Base-by-base conservation (phyloP, 2,888 invertebrate species). In the Melolontha melolontha region DNA sequence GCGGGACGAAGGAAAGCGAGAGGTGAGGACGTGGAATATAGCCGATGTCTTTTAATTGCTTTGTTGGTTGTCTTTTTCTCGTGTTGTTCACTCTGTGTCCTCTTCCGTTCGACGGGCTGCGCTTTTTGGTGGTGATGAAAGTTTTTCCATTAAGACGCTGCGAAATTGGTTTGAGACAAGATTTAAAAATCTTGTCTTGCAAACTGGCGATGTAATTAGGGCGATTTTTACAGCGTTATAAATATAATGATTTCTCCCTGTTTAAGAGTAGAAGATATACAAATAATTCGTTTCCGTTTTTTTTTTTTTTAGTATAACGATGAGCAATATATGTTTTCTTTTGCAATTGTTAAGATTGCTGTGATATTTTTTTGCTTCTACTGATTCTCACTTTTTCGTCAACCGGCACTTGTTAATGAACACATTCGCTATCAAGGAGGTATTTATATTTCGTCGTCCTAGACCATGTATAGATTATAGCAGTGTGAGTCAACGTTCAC, bases 101-200 rank as follows among this genome's bases (percentile, higher is more conserved):
- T 55, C 49, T 17, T 22, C 49, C 11, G 22, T 49, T 11, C 22
- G 22, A 12, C 41, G 12, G 10, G 12, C 27, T 12, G 55, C n/a
- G 44, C 44, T 10, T 14, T 44, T 44, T 12, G 44, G 44, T 44
- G 44, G 59, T 47, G 59, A 47, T 49, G 59, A 62, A 62, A 62
- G 59, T 62, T 62, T 62, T 62, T 62, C 47, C 59, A 62, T 62
- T 62, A 44, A 62, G 42, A 62, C 27, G 49, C 34, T 49, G 47
- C 47, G 47, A 62, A 62, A 62, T 62, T 62, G 59, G 49, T 47
- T 62, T 62, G 47, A 47, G 59, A 62, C 59, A 49, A 47, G 59
- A 47, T 39, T 62, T 62, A 62, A 62, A 62, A 62, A 62, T 62
- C 59, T 47, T 62, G 59, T 62, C 47, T 62, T 14, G 47, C 47